Conservation (phyloP, 2,797 vertebrate genomes). For the Notoglanidium macrostoma region DNA sequence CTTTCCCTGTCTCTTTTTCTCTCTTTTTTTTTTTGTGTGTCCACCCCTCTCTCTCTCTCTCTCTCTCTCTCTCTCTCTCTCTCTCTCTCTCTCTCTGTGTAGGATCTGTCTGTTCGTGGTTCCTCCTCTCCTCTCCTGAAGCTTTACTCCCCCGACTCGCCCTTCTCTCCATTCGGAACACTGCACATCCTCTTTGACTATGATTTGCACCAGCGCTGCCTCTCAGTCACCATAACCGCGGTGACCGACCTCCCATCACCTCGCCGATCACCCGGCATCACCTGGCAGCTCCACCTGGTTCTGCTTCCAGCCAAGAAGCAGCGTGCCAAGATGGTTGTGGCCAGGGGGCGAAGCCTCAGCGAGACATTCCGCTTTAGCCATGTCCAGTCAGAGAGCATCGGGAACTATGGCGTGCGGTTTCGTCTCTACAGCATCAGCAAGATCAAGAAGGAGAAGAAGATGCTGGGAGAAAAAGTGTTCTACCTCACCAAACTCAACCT, state of each 20-base stretch:
- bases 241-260: constrained; percentile 89
- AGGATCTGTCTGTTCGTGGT: constrained; percentile 91
- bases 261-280: constrained; percentile 91
- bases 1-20: not conserved
- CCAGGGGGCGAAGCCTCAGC: constrained; percentile 90
- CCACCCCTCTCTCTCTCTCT: not conserved
- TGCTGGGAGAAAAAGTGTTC: constrained; percentile 96
- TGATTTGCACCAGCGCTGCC: constrained; percentile 87
- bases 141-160: constrained; percentile 87
- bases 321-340: constrained; percentile 89
- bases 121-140: constrained; percentile 90
- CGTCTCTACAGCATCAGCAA: constrained; percentile 91
- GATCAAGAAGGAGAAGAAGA: constrained; percentile 96
- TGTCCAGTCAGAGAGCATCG: constrained; percentile 94
- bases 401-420: constrained; percentile 92
- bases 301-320: constrained; percentile 96
- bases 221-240: constrained; percentile 90
- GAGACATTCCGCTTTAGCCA: constrained; percentile 95
- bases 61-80: not conserved
- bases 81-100: constrained; percentile 54
- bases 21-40: not conserved
- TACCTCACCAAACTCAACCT: constrained; percentile 98
- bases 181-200: constrained; percentile 94
- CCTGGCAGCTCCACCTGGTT: constrained; percentile 97
- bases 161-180: constrained; percentile 89